phyloP scores from a whole-genome alignment of 1,140 invertebrate species.

The Melanaphis sacchari region DNA sequence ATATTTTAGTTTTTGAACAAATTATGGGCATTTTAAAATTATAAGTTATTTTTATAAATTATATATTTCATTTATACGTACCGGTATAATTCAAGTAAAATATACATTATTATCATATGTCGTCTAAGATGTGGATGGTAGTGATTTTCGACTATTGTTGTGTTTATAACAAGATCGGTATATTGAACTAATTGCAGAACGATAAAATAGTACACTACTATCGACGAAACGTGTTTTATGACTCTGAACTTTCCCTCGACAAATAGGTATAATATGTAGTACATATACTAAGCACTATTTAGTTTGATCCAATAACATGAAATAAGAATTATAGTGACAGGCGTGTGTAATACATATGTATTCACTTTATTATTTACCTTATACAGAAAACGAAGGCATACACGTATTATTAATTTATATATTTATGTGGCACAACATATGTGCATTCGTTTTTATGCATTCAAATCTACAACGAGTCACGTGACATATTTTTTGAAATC shows the following conservation, averaged over 20 bases:
- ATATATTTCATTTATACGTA: not conserved
- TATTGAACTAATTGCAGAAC: not conserved
- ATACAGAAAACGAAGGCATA: constrained; percentile 3
- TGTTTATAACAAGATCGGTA: not conserved
- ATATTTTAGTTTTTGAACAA: not conserved
- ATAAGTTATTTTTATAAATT: not conserved
- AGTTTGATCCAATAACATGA: not conserved
- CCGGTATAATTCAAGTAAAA: not conserved
- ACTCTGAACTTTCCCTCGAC: not conserved
- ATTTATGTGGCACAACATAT: not conserved
- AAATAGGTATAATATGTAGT: not conserved
- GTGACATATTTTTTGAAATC: not conserved
- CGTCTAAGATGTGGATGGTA: not conserved
- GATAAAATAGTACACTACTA: not conserved
- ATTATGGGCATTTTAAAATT: not conserved
- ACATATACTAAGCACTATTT: not conserved
- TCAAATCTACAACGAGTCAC: not conserved
- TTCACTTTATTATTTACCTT: not conserved
- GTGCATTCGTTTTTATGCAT: not conserved
- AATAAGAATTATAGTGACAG: not conserved
- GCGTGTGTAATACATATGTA: not conserved
- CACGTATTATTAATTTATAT: not conserved
- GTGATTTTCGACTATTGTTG: not conserved
- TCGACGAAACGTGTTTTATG: not conserved
- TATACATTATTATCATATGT: not conserved